Evolutionary conservation across 1,140 invertebrate genomes (phyloP).

Genomic region (Drosophila watanabei): DNA sequence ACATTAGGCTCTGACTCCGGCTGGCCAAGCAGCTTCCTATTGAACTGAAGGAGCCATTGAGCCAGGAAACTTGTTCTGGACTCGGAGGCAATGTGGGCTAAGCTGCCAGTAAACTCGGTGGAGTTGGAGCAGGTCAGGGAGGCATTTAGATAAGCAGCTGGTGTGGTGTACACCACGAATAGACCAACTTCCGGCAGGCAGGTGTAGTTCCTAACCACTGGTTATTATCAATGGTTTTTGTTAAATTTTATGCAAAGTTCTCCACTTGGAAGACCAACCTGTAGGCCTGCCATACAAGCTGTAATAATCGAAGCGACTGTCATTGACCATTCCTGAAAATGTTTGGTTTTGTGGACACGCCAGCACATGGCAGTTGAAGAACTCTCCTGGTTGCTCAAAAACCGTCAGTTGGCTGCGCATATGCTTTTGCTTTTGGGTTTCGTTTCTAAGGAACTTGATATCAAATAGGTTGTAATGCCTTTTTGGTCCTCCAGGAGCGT

Average conservation of each 20-base stretch:
- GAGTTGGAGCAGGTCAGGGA: slow-evolving; percentile 53
- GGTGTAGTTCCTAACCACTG: slow-evolving; percentile 59
- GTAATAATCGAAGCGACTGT: slow-evolving; percentile 82
- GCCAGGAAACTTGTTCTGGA: slow-evolving; percentile 59
- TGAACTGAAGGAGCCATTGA: slow-evolving; percentile 39
- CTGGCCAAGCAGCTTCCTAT: slow-evolving; percentile 11
- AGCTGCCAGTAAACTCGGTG: slow-evolving; percentile 48
- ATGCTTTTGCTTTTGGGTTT: slow-evolving; percentile 19
- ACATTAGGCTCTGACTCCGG: slow-evolving; percentile 18
- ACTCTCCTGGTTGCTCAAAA: slow-evolving; percentile 68
- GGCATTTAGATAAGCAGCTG: slow-evolving; percentile 60
- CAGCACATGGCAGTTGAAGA: slow-evolving; percentile 80
- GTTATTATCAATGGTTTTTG: not conserved
- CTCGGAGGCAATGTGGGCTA: slow-evolving; percentile 76
- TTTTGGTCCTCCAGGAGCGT: slow-evolving; percentile 37
- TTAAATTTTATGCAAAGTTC: not conserved
- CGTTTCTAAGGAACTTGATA: not conserved
- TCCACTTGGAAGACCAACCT: slow-evolving; percentile 19
- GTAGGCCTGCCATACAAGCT: slow-evolving; percentile 74
- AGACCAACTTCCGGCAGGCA: slow-evolving; percentile 73
- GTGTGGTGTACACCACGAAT: slow-evolving; percentile 55
- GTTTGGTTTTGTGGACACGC: slow-evolving; percentile 72
- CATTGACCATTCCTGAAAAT: slow-evolving; percentile 68
- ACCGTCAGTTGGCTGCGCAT: slow-evolving; percentile 36
- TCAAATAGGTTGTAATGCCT: slow-evolving; percentile 14